Evolutionary conservation across 2,888 invertebrate species (phyloP).

Genomic region (Troides aeacus): DNA sequence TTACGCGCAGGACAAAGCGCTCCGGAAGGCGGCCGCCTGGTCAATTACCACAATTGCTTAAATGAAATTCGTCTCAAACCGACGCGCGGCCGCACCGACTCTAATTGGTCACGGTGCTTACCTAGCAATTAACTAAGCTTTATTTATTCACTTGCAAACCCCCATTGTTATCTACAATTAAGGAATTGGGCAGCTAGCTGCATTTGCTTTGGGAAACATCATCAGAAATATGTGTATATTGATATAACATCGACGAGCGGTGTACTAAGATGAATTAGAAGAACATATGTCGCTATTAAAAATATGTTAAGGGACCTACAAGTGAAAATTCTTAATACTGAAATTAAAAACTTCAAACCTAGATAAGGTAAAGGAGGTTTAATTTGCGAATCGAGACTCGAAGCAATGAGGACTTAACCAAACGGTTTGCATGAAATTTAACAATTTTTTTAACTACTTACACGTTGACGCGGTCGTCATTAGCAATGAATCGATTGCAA

Average conservation of each 20-base stretch:
- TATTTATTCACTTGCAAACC: conserved; percentile 25
- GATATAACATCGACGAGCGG: no score
- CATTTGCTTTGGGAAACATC: not conserved
- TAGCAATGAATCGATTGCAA: not conserved
- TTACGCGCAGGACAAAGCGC: conserved; percentile 50
- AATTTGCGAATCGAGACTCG: no score
- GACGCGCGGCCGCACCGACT: conserved; percentile 47
- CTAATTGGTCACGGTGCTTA: conserved; percentile 78
- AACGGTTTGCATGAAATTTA: no score
- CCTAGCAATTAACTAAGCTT: conserved; percentile 61
- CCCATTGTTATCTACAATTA: conserved; percentile 16
- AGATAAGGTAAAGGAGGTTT: no score
- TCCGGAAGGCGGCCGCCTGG: conserved; percentile 69
- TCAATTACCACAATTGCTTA: conserved; percentile 78
- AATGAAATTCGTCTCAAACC: conserved; percentile 73
- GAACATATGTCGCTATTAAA: no score
- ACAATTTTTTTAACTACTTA: no score
- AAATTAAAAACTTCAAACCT: no score
- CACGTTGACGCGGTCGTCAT: no score
- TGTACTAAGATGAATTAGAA: no score
- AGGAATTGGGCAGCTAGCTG: not conserved
- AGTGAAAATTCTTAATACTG: no score
- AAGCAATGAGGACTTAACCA: no score
- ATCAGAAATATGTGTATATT: not conserved
- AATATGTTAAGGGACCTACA: no score